These are phyloP conservation scores for Echinops telfairi DNA, from an alignment of 2,113 vertebrate species.

Conservation along the genomic window DNA sequence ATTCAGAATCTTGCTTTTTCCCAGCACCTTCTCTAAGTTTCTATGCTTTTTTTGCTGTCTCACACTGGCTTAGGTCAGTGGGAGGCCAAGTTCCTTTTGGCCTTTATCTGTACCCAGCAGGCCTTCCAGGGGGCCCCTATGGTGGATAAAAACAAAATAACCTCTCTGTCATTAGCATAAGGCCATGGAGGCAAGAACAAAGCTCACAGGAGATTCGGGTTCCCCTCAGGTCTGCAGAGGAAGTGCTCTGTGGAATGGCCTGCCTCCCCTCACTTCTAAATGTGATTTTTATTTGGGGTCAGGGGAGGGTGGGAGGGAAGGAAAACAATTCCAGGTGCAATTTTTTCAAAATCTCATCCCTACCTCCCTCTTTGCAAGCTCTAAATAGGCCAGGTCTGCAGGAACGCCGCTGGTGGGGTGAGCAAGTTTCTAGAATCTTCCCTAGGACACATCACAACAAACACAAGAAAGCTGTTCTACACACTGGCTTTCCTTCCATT, in stretches of 20 bases:
- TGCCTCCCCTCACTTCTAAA: constrained; percentile 56
- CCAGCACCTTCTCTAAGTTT: neutral
- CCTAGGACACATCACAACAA: neutral
- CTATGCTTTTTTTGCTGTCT: neutral
- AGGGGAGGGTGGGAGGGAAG: neutral
- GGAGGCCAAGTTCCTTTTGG: neutral
- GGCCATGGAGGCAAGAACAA: constrained; percentile 7
- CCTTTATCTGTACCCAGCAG: constrained; percentile 36
- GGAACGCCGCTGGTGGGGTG: neutral
- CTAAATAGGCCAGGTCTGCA: constrained; percentile 30
- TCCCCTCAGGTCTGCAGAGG: neutral
- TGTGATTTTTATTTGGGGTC: constrained; percentile 59
- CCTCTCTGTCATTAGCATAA: constrained; percentile 21
- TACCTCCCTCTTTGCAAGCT: neutral
- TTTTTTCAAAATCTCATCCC: constrained; percentile 26
- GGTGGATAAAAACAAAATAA: constrained; percentile 31
- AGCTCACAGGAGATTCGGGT: constrained; percentile 51
- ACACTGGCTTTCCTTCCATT: neutral
- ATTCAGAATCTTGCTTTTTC: neutral
- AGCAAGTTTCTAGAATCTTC: constrained; percentile 41
- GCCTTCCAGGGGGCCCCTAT: neutral
- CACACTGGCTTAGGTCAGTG: neutral
- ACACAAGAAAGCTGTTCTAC: neutral
- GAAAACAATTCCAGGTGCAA: constrained; percentile 49
- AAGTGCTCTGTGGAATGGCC: constrained; percentile 38